Base-by-base conservation (phyloP, 2,113 vertebrate species). In the Cricetomys ansorgei region DNA sequence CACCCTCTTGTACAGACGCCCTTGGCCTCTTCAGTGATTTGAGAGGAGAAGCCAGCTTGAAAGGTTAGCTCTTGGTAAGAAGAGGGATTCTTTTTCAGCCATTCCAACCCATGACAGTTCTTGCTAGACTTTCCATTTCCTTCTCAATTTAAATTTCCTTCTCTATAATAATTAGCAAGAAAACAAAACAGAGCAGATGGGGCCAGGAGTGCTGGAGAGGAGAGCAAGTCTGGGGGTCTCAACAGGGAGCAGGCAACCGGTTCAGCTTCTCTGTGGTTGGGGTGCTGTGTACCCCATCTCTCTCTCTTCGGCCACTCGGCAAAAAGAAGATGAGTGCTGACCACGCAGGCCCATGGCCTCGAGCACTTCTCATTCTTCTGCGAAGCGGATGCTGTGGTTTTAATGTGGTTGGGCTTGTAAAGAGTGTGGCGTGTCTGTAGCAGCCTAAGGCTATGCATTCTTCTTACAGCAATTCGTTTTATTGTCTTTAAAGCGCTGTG, bases 271-370 rank as follows among this genome's bases (percentile, higher is more conserved):
- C 1, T 40, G 25, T 6, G 50, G 64, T 59, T 64, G 37, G 37
- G 23, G 6, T 21, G 0, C 10, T 27, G 45, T 40, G n/a, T 53
- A 5, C 5, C 2, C 29, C 37, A 13, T 3, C 1, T 0, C 53
- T 25, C n/a, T 67, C n/a, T n/a, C 40, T 43, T 48, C 37, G 59
- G 16, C 15, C 55, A 73, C 31, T 25, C 7, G 53, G 37, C 89
- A 91, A 37, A 27, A 64, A 34, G 5, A 72, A 48, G 0, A 0
- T 27, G 37, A 1, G 40, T 21, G 59, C 16, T 64, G 40, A 45
- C 45, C 37, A 77, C 29, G 50, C 31, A 50, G 21, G 31, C 57
- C 57, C 13, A 31, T 27, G 50, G 65, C 34, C 31, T 64, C 27
- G 76, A 55, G 45, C 2, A 88, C 12, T 72, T 89, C 70, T 37